These are phyloP conservation scores for Agrotis puta DNA, from an alignment of 2,888 invertebrate species.

Conservation along the genomic window DNA sequence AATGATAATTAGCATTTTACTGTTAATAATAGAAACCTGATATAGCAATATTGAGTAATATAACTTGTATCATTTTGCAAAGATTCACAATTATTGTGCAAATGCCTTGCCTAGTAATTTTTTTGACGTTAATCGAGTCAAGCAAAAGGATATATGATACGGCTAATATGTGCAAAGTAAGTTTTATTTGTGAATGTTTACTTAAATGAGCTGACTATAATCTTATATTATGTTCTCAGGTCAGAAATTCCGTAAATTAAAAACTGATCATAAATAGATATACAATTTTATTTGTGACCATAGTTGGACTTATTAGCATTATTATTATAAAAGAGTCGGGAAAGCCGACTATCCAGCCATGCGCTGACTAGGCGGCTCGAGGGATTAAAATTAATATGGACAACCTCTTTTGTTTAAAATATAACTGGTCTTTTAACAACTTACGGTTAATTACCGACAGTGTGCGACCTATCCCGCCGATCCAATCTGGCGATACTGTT, in stretches of 20 bases:
- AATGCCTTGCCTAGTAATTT: slow-evolving; percentile 27
- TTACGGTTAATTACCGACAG: too few species aligned
- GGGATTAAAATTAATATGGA: too few species aligned
- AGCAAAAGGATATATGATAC: slow-evolving; percentile 5
- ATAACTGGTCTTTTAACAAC: too few species aligned
- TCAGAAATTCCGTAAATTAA: not conserved
- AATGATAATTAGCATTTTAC: slow-evolving; percentile 26
- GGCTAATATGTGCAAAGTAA: slow-evolving; percentile 2
- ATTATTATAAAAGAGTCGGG: too few species aligned
- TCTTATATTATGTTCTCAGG: slow-evolving; percentile 8
- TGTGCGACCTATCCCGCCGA: too few species aligned
- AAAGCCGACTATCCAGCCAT: too few species aligned
- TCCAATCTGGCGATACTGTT: too few species aligned
- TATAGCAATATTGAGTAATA: slow-evolving; percentile 2
- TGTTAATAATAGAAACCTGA: not conserved
- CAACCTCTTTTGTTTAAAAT: too few species aligned
- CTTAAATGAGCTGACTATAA: slow-evolving; percentile 13
- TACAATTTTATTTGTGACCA: not conserved
- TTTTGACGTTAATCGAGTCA: slow-evolving; percentile 7
- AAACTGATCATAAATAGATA: not conserved
- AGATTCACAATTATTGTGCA: not conserved
- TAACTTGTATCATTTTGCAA: not conserved
- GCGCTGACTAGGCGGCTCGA: too few species aligned
- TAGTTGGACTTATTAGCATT: not conserved
- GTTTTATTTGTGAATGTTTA: slow-evolving; percentile 12